Base-by-base conservation (phyloP, 2,113 vertebrate species). In the Callopanchax toddi region DNA sequence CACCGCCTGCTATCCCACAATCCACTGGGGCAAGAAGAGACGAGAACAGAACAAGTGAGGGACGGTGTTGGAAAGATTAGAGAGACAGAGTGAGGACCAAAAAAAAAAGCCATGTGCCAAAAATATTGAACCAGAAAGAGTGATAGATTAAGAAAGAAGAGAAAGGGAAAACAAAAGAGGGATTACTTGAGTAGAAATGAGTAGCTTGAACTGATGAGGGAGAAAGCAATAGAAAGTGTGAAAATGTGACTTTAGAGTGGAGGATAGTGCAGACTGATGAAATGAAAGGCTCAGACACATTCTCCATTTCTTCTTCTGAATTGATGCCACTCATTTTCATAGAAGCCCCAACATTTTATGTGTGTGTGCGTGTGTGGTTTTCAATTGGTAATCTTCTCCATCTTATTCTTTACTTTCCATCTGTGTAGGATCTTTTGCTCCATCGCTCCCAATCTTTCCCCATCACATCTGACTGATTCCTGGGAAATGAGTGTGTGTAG, bases 341-440 rank as follows among this genome's bases (percentile, higher is more conserved):
- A 40, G 58, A 54, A 25, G 17, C 45, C 29, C 63, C 20, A 62
- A 60, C 62, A 48, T 75, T 64, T 71, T 25, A 29, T 43, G 58
- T 29, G 58, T 40, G 40, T 54, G 71, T 40, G 53, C 40, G 54
- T 61, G 61, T 72, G 77, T 44, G 64, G 46, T 50, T 77, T 68
- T 60, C n/a, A 67, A 77, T 52, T n/a, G 12, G 67, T 86, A 81
- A 89, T 84, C 67, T 73, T 52, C 76, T 87, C 71, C 77, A 77
- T 83, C 79, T 81, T 68, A 76, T 81, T 86, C 82, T 82, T 84
- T 82, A 76, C 83, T 83, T 79, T 79, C 67, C 64, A 78, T 87
- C 79, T 82, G 74, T 69, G 42, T 78, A 22, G 79, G 71, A 83
- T 89, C 76, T 87, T 85, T 84, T 64, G 78, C 85, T 83, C 79